phyloP scores from a whole-genome alignment of 2,113 vertebrate species.

The Tyrannus savana region DNA sequence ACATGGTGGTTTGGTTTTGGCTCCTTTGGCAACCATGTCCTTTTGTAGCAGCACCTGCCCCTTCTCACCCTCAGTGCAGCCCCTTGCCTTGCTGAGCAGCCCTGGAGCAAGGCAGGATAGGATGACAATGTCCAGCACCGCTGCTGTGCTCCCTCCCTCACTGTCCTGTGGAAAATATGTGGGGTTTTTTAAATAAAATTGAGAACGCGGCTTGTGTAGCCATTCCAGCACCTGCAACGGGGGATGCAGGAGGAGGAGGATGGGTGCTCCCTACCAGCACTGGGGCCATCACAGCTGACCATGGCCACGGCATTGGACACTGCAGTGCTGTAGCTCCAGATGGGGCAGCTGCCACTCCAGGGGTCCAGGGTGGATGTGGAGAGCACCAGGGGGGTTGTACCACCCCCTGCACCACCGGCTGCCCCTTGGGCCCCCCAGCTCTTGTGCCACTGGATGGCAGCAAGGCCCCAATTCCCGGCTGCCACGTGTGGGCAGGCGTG shows the following conservation, averaged over 20 bases:
- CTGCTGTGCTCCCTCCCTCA: background rate
- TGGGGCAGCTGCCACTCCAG: background rate
- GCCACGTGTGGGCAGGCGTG: accelerated
- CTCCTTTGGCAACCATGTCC: background rate
- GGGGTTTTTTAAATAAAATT: background rate
- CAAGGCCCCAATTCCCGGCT: accelerated
- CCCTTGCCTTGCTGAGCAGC: background rate
- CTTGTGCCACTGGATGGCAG: background rate
- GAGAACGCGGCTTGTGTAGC: background rate
- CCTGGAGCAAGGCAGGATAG: background rate
- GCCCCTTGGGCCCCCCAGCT: accelerated
- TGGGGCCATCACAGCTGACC: background rate
- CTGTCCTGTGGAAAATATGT: background rate
- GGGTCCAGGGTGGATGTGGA: background rate
- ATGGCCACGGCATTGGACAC: accelerated
- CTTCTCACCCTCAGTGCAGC: background rate
- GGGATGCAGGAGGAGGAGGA: background rate
- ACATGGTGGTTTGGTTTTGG: accelerated
- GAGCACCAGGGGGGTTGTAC: background rate
- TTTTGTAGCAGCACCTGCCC: background rate
- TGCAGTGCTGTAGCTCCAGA: accelerated
- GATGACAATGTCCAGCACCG: background rate
- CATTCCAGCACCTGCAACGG: background rate
- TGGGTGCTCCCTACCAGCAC: accelerated
- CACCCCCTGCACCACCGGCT: too few relatives aligned